A percentile compares a stretch with the other conserved stretches of the same genome.
Evolutionary conservation across 1,140 invertebrate species (phyloP).

Genomic region (Lucilia sericata): DNA sequence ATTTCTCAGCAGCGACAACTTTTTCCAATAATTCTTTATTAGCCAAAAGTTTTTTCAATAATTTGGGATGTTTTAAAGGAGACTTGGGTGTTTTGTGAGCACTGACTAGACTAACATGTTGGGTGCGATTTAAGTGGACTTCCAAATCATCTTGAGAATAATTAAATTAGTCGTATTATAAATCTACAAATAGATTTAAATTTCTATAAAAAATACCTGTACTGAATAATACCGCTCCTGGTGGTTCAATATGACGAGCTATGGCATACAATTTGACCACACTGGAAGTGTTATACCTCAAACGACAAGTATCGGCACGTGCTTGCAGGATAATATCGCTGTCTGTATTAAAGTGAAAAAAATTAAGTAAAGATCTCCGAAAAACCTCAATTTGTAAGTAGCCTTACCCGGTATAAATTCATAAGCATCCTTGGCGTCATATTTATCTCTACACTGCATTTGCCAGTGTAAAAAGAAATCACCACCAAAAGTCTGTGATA

Average conservation of each 20-base stretch:
- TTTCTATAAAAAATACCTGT: conserved; percentile 68
- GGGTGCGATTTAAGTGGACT: conserved; percentile 64
- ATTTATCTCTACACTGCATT: conserved; percentile 61
- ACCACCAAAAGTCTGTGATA: conserved; percentile 65
- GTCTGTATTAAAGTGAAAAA: conserved; percentile 61
- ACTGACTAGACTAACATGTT: conserved; percentile 35
- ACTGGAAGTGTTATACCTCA: conserved; percentile 78
- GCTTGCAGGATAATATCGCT: conserved; percentile 75
- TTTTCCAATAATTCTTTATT: conserved; percentile 60
- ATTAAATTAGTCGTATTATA: neutral
- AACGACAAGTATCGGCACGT: conserved; percentile 77
- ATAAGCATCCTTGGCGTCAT: conserved; percentile 75
- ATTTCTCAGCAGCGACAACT: conserved; percentile 50
- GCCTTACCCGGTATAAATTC: conserved; percentile 73
- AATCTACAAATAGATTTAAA: neutral
- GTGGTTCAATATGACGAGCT: conserved; percentile 76
- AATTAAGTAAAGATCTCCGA: too few species aligned
- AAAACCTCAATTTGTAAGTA: too few species aligned
- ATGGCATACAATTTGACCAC: conserved; percentile 77
- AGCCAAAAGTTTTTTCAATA: conserved; percentile 63
- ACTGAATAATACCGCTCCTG: conserved; percentile 78
- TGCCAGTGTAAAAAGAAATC: conserved; percentile 67
- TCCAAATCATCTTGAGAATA: conserved; percentile 58
- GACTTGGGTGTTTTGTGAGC: conserved; percentile 53
- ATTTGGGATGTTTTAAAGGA: conserved; percentile 65